Base-by-base conservation (phyloP, 2,113 vertebrate genomes). In the Mirounga angustirostris region DNA sequence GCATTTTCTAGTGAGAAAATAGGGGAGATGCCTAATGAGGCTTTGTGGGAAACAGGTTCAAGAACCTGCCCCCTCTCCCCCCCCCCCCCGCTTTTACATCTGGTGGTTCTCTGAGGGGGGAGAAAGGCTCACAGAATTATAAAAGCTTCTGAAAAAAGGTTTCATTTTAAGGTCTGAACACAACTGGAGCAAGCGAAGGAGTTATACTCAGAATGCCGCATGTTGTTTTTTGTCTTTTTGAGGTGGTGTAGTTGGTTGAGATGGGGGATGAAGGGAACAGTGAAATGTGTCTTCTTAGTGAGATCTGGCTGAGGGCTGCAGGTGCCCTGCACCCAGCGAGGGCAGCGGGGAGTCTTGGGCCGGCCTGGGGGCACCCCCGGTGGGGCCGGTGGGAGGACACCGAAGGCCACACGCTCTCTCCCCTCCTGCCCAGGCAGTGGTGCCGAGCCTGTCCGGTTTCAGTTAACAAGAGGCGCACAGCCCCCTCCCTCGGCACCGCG, bases 391-490 rank as follows among this genome's bases (percentile, higher is more conserved):
- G 18, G 14, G 30, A 18, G 50, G 65, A 30, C 22, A 19, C 3
- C 0, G n/a, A 22, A 52, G 58, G 59, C 71, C 73, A 52, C 18
- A 0, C 2, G 28, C 2, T 6, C 52, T 26, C 52, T 1, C 30
- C 21, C 81, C 71, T 19, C 21, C 30, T 43, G 69, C 18, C 79
- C 5, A 1, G 76, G 28, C 7, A 0, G 40, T 2, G 28, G 46
- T 88, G 76, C 28, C 19, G 28, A 22, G 30, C 73, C 89, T 63
- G 91, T 89, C 83, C 33, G 33, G 24, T 89, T 81, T 97, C 91
- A 95, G 95, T 97, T 84, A 79, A 95, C 52, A 81, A 96, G 97
- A 91, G 21, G 40, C 56, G n/a, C 71, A 78, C 67, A 78, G 97
- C 33, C 90, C 79, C 80, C 95, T 85, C 80, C 76, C 98, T 94